Evolutionary conservation across 2,113 vertebrate genomes (phyloP), one percentile per base, ranked within the genome.

Genomic region (Takifugu bimaculatus): DNA sequence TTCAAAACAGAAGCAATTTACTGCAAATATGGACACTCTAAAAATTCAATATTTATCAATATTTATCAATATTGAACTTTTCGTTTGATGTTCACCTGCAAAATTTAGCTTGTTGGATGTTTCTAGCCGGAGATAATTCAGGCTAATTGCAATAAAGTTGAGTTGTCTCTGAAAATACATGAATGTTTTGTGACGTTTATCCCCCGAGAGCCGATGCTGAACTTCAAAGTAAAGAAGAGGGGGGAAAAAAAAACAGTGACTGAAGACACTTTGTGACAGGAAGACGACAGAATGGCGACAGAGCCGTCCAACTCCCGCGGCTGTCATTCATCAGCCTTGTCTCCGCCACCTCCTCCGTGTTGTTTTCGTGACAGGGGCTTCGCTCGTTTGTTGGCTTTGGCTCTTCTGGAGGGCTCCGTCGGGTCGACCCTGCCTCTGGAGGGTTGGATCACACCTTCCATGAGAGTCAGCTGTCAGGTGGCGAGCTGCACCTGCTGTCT

Each of bases 401-500:
- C 71, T 45, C 26, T 1, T 53, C 45, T 68, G 27, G 53, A 74
- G 63, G 42, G 72, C 57, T 60, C 27, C 49, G 6, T 50, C 14
- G 56, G 67, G 55, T 57, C 28, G 35, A 63, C 7, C 54, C 51
- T 4, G 63, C 65, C 69, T 67, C 48, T 1, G 72, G 59, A 76
- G 79, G 74, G 74, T 54, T 75, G 81, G 79, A 67, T 83, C 79
- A 79, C 77, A 80, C 80, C 77, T 79, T 77, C 68, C 73, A 63
- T 55, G 45, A 39, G 44, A 70, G 72, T 75, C 79, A 74, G 75
- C 80, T 79, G 78, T 88, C 79, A 78, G 70, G 79, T 61, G 74
- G 57, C 58, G 70, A 78, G 54, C 76, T 82, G 72, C 89, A 90
- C 86, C 88, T 90, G 90, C 82, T 63, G 80, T 80, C 74, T 76